These are phyloP conservation scores for Takifugu ocellatus DNA, from an alignment of 2,797 vertebrate species.

Conservation along the genomic window DNA sequence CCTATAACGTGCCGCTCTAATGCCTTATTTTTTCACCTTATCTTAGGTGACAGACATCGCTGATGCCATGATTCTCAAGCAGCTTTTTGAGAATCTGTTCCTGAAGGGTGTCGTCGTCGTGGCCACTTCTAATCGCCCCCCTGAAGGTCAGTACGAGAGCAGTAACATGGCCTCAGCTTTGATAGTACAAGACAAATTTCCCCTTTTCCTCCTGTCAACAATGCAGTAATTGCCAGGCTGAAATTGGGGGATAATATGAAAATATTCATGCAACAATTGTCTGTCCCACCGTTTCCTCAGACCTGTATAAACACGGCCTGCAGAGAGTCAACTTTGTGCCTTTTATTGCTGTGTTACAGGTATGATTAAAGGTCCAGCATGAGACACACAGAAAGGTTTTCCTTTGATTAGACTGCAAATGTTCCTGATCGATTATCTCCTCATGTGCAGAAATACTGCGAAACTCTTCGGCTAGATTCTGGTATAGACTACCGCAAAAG, in stretches of 20 bases:
- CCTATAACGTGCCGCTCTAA: not conserved
- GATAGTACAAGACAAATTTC: too few relatives aligned
- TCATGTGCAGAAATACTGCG: conserved; percentile 82
- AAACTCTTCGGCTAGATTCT: conserved; percentile 87
- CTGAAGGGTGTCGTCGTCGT: conserved; percentile 92
- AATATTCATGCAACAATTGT: too few relatives aligned
- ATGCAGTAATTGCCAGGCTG: too few relatives aligned
- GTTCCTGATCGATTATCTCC: not conserved
- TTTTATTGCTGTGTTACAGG: conserved; percentile 94
- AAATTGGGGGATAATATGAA: too few relatives aligned
- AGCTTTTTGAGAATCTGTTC: conserved; percentile 98
- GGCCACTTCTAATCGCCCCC: conserved; percentile 94
- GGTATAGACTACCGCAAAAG: conserved; percentile 93
- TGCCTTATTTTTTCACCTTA: not conserved
- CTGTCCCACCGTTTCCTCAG: conserved; percentile 55
- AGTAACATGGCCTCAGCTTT: not conserved
- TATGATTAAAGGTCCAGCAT: conserved; percentile 53
- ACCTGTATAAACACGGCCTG: conserved; percentile 98
- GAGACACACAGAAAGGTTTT: not conserved
- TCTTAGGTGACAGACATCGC: conserved; percentile 96
- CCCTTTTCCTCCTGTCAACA: too few relatives aligned
- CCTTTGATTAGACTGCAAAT: not conserved
- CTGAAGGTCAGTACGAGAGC: conserved; percentile 72
- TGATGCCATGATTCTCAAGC: conserved; percentile 98
- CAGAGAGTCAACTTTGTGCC: conserved; percentile 98